These are phyloP conservation scores for Ivindomyrus marchei DNA, from an alignment of 2,113 vertebrate species.

Conservation along the genomic window DNA sequence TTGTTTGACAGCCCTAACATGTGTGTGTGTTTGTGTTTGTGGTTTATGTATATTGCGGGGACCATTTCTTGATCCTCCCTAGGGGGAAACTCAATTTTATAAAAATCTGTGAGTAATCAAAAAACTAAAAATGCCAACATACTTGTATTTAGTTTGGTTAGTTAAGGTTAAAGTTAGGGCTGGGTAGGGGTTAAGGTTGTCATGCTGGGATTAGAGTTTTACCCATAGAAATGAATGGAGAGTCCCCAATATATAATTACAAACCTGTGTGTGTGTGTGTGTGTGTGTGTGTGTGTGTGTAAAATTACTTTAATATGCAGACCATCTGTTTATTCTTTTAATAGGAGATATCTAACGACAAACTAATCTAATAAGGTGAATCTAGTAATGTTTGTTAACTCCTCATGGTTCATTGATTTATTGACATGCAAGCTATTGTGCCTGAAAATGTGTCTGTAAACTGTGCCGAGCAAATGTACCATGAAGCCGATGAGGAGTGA, in stretches of 20 bases:
- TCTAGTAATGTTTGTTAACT: background rate
- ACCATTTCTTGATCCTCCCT: background rate
- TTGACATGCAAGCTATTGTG: background rate
- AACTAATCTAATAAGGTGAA: background rate
- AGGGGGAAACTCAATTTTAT: background rate
- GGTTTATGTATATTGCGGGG: background rate
- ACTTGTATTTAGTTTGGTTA: background rate
- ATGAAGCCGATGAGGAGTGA: background rate
- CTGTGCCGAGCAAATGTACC: background rate
- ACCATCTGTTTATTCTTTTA: background rate
- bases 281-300: background rate
- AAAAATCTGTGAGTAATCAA: background rate
- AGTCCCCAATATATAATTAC: background rate
- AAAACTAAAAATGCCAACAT: background rate
- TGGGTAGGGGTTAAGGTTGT: background rate
- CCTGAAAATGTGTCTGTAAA: background rate
- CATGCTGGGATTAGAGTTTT: background rate
- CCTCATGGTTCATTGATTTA: background rate
- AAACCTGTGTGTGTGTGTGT: background rate
- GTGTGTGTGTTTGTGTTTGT: background rate
- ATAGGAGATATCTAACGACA: background rate
- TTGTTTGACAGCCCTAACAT: background rate
- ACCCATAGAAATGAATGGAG: background rate
- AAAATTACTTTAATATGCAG: background rate
- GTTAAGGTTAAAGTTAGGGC: background rate